Evolutionary conservation across 2,888 invertebrate species (phyloP).

Genomic region (Plagodis pulveraria): DNA sequence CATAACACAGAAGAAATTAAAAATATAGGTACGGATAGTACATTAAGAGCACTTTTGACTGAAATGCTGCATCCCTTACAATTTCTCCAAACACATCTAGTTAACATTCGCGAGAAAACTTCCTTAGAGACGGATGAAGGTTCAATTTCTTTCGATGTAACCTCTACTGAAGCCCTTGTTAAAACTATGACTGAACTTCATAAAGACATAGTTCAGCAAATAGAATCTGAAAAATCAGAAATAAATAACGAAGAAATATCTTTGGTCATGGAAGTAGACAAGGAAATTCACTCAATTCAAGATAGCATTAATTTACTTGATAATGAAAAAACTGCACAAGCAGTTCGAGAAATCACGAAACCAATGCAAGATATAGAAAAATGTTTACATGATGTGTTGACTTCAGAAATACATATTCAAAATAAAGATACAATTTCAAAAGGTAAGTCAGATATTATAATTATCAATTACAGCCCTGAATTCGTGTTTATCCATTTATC

Average conservation of each 20-base stretch:
- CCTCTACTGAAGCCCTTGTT: constrained; percentile 65
- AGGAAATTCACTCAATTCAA: constrained; percentile 65
- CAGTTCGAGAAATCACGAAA: constrained; percentile 52
- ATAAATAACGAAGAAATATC: constrained; percentile 56
- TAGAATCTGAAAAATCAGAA: constrained; percentile 47
- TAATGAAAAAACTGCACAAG: constrained; percentile 42
- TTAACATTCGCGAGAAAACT: constrained; percentile 63
- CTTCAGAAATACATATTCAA: constrained; percentile 43
- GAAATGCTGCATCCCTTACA: constrained; percentile 67
- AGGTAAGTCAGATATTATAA: constrained; percentile 50
- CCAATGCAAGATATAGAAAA: constrained; percentile 63
- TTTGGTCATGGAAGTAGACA: constrained; percentile 63
- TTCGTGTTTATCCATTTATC: too few relatives aligned
- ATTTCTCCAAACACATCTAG: constrained; percentile 62
- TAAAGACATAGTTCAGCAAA: constrained; percentile 62
- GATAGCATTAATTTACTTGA: constrained; percentile 65
- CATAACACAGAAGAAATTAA: constrained; percentile 39
- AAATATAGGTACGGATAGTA: constrained; percentile 43
- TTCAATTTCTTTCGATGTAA: constrained; percentile 58
- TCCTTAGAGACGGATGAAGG: constrained; percentile 57
- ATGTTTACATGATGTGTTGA: constrained; percentile 52
- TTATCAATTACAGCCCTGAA: background rate
- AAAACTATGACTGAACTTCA: constrained; percentile 67
- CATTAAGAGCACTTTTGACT: constrained; percentile 53
- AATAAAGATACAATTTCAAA: constrained; percentile 43